A percentile compares a stretch with the other conserved stretches of the same genome.
Evolutionary conservation across 1,140 invertebrate genomes (phyloP).

Genomic region (Asobara japonica): DNA sequence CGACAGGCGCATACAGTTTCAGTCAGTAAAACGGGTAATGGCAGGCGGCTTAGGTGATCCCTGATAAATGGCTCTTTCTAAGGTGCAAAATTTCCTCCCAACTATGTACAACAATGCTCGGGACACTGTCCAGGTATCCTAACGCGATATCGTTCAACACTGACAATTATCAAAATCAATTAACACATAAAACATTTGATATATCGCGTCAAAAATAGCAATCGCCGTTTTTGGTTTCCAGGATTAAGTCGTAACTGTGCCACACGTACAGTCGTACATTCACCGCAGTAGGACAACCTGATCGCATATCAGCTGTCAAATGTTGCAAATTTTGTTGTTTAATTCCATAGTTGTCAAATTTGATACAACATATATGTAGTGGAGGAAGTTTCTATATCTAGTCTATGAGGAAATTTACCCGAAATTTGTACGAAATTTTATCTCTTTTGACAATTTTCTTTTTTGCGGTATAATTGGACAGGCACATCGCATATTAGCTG

Average conservation of each 20-base stretch:
- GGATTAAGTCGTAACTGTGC: not conserved
- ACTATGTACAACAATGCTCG: slow-evolving; percentile 60
- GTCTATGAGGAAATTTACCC: too few relatives aligned
- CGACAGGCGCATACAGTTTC: slow-evolving; percentile 37
- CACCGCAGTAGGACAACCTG: not conserved
- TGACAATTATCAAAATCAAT: not conserved
- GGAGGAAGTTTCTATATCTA: too few relatives aligned
- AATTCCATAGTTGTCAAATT: not conserved
- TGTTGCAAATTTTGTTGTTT: not conserved
- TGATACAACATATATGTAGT: not conserved
- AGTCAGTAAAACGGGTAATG: slow-evolving; percentile 49
- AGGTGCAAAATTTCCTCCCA: slow-evolving; percentile 57
- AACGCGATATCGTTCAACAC: not conserved
- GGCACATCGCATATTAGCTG: too few relatives aligned
- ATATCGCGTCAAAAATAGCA: not conserved
- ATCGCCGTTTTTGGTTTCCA: not conserved
- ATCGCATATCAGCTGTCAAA: slow-evolving; percentile 22
- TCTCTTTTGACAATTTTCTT: not conserved
- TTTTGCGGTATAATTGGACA: not conserved
- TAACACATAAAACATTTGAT: not conserved
- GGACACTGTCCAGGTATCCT: slow-evolving; percentile 53
- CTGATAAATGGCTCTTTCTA: slow-evolving; percentile 61
- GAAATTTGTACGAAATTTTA: not conserved
- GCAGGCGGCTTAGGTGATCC: slow-evolving; percentile 47
- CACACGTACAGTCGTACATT: not conserved